Evolutionary conservation across 2,888 invertebrate species (phyloP).

Genomic region (Linyphia triangularis): DNA sequence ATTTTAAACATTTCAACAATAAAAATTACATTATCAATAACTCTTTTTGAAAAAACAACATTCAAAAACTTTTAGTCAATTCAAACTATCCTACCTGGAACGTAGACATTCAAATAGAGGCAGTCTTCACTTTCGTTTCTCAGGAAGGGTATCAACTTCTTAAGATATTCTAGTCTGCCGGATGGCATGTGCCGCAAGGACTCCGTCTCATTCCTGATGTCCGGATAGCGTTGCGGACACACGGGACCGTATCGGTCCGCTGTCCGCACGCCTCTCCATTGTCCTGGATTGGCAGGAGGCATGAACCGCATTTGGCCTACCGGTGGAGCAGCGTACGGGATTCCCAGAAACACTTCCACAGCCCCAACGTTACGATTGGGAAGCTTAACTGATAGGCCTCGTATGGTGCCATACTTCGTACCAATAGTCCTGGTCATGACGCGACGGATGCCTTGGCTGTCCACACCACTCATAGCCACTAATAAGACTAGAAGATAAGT

Average conservation of each 20-base stretch:
- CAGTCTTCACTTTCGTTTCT: constrained; percentile 98
- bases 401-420: constrained; percentile 91
- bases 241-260: constrained; percentile 88
- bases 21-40: too few species aligned
- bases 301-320: constrained; percentile 93
- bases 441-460: constrained; percentile 41
- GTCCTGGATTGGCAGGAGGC: constrained; percentile 90
- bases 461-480: constrained; percentile 6
- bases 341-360: constrained; percentile 82
- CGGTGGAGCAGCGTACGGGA: constrained; percentile 96
- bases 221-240: constrained; percentile 87
- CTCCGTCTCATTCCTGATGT: constrained; percentile 87
- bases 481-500: constrained; percentile 5
- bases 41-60: too few species aligned
- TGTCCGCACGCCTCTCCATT: constrained; percentile 87
- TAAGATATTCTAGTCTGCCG: constrained; percentile 92
- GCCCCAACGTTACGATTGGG: constrained; percentile 82
- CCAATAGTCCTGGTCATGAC: constrained; percentile 85
- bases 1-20: too few species aligned
- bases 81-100: constrained; percentile 87
- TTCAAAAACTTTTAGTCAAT: neutral
- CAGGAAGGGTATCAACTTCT: constrained; percentile 89
- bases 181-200: constrained; percentile 93
- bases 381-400: constrained; percentile 82
- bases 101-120: constrained; percentile 96